Percentiles rank a stretch among this genome's conserved stretches.
These are phyloP conservation scores for Sminthurinus aureus DNA, from an alignment of 2,888 invertebrate genomes.

Conservation along the genomic window DNA sequence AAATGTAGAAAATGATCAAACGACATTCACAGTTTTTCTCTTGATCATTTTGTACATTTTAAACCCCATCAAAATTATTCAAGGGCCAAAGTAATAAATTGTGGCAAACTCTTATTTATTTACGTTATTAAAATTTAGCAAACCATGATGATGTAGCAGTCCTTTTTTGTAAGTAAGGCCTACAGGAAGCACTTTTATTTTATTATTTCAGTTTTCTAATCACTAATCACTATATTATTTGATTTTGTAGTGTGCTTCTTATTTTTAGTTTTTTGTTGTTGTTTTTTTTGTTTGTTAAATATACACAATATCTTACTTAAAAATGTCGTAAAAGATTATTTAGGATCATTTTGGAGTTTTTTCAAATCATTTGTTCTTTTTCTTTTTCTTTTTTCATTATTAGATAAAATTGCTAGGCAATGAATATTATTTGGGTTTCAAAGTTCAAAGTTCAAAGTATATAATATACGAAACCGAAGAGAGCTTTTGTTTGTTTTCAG, in stretches of 20 bases:
- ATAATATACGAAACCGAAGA: no score
- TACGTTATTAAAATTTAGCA: slow-evolving; percentile 41
- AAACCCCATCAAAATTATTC: no score
- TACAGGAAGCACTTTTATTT: slow-evolving; percentile 21
- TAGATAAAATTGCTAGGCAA: no score
- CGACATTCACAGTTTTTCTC: no score
- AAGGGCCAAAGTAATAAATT: no score
- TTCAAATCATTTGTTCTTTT: slow-evolving; percentile 1
- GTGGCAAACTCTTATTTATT: no score
- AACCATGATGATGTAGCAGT: slow-evolving; percentile 64
- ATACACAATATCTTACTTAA: slow-evolving; percentile 20
- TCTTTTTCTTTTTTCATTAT: no score
- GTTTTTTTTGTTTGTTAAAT: background rate
- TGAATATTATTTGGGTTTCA: no score
- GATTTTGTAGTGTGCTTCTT: slow-evolving; percentile 18
- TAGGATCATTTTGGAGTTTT: slow-evolving; percentile 25
- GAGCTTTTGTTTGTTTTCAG: no score
- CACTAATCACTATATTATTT: slow-evolving; percentile 26
- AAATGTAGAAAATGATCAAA: no score
- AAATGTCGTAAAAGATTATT: background rate
- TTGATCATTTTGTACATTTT: no score
- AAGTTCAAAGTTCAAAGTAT: no score
- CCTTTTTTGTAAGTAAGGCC: slow-evolving; percentile 62
- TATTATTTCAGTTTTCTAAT: slow-evolving; percentile 39
- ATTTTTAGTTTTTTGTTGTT: slow-evolving; percentile 17